A percentile compares a stretch with the other conserved stretches of the same genome.
These are phyloP conservation scores for Frieseomelitta varia DNA, from an alignment of 1,140 invertebrate species.

Conservation along the genomic window DNA sequence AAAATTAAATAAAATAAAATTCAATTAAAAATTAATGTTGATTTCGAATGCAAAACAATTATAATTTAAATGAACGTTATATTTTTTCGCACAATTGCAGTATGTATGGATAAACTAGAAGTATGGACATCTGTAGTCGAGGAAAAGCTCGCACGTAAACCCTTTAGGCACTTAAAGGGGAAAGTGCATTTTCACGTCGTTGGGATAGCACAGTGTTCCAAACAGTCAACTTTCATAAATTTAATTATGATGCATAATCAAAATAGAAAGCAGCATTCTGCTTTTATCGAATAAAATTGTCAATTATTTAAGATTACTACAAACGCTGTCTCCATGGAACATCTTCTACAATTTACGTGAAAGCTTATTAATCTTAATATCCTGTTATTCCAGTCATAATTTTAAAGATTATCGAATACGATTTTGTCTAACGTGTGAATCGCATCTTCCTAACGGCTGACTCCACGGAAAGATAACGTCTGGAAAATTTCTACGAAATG, in stretches of 20 bases:
- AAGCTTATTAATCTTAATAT: background rate
- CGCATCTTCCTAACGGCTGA: background rate
- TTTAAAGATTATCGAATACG: background rate
- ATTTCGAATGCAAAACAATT: background rate
- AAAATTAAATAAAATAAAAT: too few relatives aligned
- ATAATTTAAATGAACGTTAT: background rate
- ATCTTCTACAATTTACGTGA: background rate
- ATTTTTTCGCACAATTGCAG: background rate
- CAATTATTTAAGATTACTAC: conserved; percentile 14
- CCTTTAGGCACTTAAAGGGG: conserved; percentile 34
- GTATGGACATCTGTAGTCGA: conserved; percentile 26
- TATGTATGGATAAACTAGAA: conserved; percentile 8
- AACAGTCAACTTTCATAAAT: conserved; percentile 61
- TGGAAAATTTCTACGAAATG: conserved; percentile 38
- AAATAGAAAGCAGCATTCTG: conserved; percentile 30
- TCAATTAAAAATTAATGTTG: background rate
- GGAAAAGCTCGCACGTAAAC: conserved; percentile 29
- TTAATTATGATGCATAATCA: conserved; percentile 48
- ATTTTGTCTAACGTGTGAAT: background rate
- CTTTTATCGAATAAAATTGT: conserved; percentile 18
- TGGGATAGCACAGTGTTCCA: conserved; percentile 21
- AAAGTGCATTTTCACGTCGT: conserved; percentile 57
- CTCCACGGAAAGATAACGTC: background rate
- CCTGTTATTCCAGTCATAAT: background rate
- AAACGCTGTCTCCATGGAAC: background rate